phyloP scores from a whole-genome alignment of 2,888 invertebrate genomes.

The Patella depressa region DNA sequence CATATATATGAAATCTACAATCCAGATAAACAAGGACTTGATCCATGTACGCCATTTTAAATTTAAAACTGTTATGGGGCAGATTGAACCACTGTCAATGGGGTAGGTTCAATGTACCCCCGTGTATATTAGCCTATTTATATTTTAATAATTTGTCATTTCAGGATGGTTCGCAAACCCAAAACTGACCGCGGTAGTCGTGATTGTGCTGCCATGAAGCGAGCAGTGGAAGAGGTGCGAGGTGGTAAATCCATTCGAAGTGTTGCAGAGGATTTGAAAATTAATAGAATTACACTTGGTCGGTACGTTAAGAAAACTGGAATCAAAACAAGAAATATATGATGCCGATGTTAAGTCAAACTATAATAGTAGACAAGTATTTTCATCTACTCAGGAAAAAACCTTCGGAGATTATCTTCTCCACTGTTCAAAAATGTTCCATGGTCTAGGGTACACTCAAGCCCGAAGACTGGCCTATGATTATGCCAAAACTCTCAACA shows the following conservation, averaged over 20 bases:
- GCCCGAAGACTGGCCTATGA: not conserved
- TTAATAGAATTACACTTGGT: not conserved
- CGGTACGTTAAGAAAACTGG: not conserved
- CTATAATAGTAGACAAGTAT: conserved; percentile 1
- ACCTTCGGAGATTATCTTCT: not conserved
- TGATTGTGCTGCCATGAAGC: not conserved
- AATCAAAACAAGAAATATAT: not conserved
- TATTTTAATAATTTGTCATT: not conserved
- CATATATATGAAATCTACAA: too few relatives aligned
- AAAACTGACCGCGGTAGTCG: not conserved
- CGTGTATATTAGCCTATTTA: not conserved
- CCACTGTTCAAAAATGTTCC: not conserved
- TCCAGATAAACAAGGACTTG: too few relatives aligned
- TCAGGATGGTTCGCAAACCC: not conserved
- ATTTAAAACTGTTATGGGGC: not conserved
- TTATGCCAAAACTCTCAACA: not conserved
- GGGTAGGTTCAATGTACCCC: not conserved
- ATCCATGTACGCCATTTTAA: too few relatives aligned
- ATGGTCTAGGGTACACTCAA: not conserved
- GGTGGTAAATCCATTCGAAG: conserved; percentile 1
- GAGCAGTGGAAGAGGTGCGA: not conserved
- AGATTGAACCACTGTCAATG: not conserved
- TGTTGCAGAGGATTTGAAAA: not conserved
- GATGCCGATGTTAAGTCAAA: not conserved
- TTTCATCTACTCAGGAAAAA: not conserved